phyloP scores from a whole-genome alignment of 2,113 vertebrate species.

The Brachypteracias leptosomus region DNA sequence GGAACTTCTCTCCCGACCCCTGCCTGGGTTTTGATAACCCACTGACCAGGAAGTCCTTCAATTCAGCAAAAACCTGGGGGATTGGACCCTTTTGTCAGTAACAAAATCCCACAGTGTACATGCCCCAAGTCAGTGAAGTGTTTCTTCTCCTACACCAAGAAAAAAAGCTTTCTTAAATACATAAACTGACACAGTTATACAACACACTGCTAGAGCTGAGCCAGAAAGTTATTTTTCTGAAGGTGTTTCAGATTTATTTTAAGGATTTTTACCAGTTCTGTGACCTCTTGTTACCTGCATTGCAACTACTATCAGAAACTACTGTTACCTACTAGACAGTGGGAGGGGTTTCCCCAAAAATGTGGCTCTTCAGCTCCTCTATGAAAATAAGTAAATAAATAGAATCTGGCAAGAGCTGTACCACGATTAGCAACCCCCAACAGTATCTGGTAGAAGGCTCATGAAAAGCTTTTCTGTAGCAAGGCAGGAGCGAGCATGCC shows the following conservation, averaged over 20 bases:
- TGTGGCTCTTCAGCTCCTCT: not conserved
- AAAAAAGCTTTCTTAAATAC: not conserved
- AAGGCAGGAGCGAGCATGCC: not conserved
- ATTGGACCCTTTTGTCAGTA: not conserved
- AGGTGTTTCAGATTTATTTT: not conserved
- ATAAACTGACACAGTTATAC: not conserved
- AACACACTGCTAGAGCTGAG: not conserved
- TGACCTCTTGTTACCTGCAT: not conserved
- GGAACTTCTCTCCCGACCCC: not conserved
- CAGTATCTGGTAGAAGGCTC: not conserved
- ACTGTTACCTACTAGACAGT: not conserved
- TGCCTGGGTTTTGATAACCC: not conserved
- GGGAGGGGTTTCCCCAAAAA: no score
- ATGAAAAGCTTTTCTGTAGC: not conserved
- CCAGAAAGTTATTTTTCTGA: not conserved
- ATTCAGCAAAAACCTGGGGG: not conserved
- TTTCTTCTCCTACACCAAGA: not conserved
- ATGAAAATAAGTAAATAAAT: not conserved
- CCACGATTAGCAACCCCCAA: not conserved
- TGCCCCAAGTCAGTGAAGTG: not conserved
- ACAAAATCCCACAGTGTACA: accelerated
- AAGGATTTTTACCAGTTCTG: not conserved
- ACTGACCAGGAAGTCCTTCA: not conserved
- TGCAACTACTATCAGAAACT: not conserved
- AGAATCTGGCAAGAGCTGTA: not conserved